Percentiles rank a stretch among this genome's conserved stretches.
phyloP scores from a whole-genome alignment of 1,140 invertebrate genomes.

The Aricia agestis region DNA sequence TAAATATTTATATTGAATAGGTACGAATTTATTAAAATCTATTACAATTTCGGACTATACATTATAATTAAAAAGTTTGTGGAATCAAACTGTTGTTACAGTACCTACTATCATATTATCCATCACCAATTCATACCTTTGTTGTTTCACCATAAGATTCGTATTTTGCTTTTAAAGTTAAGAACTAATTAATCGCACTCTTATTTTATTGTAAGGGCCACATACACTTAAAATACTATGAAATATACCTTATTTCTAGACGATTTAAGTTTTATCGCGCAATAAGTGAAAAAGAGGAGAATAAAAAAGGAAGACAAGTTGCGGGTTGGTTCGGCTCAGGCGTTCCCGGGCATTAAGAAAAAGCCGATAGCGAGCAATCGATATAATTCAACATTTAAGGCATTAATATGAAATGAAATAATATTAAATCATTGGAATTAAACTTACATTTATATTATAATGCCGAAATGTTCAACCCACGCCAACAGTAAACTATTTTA shows the following conservation, averaged over 20 bases:
- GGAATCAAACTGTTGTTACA: too few relatives aligned
- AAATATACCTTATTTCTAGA: slow-evolving; percentile 4
- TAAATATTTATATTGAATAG: too few relatives aligned
- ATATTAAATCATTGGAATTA: background rate
- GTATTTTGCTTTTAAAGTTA: too few relatives aligned
- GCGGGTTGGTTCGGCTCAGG: background rate
- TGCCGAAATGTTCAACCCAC: slow-evolving; percentile 45
- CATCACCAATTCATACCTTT: too few relatives aligned
- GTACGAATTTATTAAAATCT: too few relatives aligned
- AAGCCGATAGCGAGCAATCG: background rate
- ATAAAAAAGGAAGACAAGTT: background rate
- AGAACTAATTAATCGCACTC: too few relatives aligned
- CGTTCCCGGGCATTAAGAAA: background rate
- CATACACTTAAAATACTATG: too few relatives aligned
- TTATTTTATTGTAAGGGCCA: too few relatives aligned
- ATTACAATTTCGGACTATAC: too few relatives aligned
- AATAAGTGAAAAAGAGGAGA: background rate
- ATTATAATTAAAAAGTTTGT: too few relatives aligned
- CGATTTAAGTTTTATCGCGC: background rate
- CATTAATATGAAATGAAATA: background rate
- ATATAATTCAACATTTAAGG: background rate
- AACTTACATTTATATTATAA: slow-evolving; percentile 21
- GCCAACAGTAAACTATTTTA: slow-evolving; percentile 51
- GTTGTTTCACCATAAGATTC: too few relatives aligned
- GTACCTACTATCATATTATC: too few relatives aligned